These are phyloP conservation scores for Picus viridis DNA, from an alignment of 2,797 vertebrate species.

Conservation along the genomic window DNA sequence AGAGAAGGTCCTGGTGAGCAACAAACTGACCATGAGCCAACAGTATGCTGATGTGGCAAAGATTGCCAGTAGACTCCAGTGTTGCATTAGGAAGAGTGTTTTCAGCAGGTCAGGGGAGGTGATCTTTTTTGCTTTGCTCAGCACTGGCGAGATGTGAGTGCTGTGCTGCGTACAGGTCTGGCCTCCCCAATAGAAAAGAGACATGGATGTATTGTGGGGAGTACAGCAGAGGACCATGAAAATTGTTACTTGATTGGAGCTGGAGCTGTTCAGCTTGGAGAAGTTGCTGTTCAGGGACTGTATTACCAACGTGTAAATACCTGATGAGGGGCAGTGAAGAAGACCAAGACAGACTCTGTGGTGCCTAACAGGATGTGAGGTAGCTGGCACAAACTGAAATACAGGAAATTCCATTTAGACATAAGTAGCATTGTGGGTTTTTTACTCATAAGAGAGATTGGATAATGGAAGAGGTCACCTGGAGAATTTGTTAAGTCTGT, in stretches of 20 bases:
- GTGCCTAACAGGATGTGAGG: background rate
- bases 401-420: background rate
- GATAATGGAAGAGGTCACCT: background rate
- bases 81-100: too few species aligned
- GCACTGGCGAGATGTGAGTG: background rate
- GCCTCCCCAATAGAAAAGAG: background rate
- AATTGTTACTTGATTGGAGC: background rate
- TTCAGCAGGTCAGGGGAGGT: too few species aligned
- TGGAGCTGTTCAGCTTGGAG: background rate
- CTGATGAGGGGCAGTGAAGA: background rate
- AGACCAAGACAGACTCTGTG: background rate
- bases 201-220: background rate
- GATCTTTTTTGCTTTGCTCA: background rate
- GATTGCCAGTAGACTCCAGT: background rate
- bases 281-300: background rate
- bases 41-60: background rate
- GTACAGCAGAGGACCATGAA: background rate
- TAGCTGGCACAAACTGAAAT: background rate
- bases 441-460: background rate
- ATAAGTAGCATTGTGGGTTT: background rate
- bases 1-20: too few species aligned
- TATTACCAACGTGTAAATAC: background rate
- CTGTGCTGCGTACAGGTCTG: background rate
- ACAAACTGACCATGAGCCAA: background rate
- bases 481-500: background rate